Evolutionary conservation across 1,140 invertebrate genomes (phyloP).

Genomic region (Zaprionus davidi): DNA sequence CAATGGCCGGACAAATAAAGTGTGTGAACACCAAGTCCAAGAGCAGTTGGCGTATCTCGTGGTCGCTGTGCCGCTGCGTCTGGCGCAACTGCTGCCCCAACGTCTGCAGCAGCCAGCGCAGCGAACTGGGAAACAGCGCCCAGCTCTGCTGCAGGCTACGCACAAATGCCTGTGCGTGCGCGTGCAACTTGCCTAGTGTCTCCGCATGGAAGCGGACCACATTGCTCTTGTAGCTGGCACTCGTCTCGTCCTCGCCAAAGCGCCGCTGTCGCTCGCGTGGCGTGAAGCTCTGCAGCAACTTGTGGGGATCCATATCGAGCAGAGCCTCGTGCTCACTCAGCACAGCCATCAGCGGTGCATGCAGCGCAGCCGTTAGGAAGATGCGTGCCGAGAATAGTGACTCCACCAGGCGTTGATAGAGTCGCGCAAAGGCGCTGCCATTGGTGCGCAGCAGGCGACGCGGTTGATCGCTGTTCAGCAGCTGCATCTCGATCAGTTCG

Average conservation of each 20-base stretch:
- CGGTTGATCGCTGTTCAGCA: slow-evolving; percentile 93
- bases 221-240: slow-evolving; percentile 89
- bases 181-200: slow-evolving; percentile 91
- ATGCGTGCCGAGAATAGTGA: slow-evolving; percentile 95
- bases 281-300: slow-evolving; percentile 88
- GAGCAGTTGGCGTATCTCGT: slow-evolving; percentile 92
- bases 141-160: slow-evolving; percentile 93
- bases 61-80: slow-evolving; percentile 86
- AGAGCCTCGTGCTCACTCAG: slow-evolving; percentile 96
- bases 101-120: slow-evolving; percentile 91
- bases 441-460: slow-evolving; percentile 92
- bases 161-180: slow-evolving; percentile 93
- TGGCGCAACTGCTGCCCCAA: slow-evolving; percentile 90
- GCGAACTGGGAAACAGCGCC: slow-evolving; percentile 95
- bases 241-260: slow-evolving; percentile 90
- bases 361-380: slow-evolving; percentile 96
- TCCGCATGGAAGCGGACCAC: slow-evolving; percentile 90
- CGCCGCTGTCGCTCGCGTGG: slow-evolving; percentile 84
- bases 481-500: slow-evolving; percentile 93
- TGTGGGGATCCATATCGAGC: slow-evolving; percentile 96
- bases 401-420: slow-evolving; percentile 96
- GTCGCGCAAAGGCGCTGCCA: slow-evolving; percentile 94
- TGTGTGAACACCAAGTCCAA: slow-evolving; percentile 96
- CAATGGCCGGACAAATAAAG: slow-evolving; percentile 98
- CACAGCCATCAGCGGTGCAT: slow-evolving; percentile 96